Percentiles rank a stretch among this genome's conserved stretches.
These are phyloP conservation scores for Stratiomys singularior DNA, from an alignment of 2,888 invertebrate genomes.

Conservation along the genomic window DNA sequence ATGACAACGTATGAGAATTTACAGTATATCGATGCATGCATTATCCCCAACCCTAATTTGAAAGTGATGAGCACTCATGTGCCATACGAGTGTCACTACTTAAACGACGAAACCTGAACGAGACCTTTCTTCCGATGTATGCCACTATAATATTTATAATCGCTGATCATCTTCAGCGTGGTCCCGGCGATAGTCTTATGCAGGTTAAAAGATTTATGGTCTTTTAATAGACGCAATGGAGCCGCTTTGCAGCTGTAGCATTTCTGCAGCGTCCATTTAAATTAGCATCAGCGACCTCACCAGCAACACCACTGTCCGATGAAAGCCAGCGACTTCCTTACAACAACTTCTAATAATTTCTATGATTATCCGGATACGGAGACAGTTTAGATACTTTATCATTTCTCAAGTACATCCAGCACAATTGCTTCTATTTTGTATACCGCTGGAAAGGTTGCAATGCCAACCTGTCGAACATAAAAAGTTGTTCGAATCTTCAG, in stretches of 20 bases:
- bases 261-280: conserved; percentile 27
- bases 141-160: conserved; percentile 25
- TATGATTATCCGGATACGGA: conserved; percentile 24
- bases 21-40: neutral
- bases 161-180: conserved; percentile 25
- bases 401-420: neutral
- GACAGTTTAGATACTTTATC: conserved; percentile 24
- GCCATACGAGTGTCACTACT: conserved; percentile 26
- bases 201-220: conserved; percentile 33
- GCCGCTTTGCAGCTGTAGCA: conserved; percentile 21
- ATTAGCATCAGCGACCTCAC: conserved; percentile 10
- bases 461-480: neutral
- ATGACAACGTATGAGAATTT: too few relatives aligned
- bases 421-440: neutral
- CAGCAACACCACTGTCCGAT: neutral
- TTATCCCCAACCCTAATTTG: neutral
- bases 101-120: conserved; percentile 24
- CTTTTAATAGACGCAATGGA: conserved; percentile 24
- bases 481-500: neutral
- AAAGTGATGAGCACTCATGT: neutral
- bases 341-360: conserved; percentile 16
- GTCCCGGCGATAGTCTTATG: conserved; percentile 14
- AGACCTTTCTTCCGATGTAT: conserved; percentile 33
- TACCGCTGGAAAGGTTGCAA: neutral
- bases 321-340: conserved; percentile 12